Percentiles rank a stretch among this genome's conserved stretches.
Evolutionary conservation across 2,888 invertebrate species (phyloP).

Genomic region (Furcula furcula): DNA sequence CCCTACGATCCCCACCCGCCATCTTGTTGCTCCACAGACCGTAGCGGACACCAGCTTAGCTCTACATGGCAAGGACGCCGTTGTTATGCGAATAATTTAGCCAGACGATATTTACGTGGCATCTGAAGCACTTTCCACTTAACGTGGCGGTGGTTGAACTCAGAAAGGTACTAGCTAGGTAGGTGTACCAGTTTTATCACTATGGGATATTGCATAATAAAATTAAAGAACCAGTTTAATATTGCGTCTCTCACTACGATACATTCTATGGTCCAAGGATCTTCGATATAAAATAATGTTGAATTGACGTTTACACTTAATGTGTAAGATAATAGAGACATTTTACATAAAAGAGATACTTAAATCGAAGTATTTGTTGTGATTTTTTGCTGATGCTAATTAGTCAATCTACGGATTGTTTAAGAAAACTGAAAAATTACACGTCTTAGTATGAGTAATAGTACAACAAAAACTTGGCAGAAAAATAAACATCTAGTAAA

Average conservation of each 20-base stretch:
- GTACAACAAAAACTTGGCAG: too few relatives aligned
- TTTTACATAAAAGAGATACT: too few relatives aligned
- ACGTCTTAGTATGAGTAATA: too few relatives aligned
- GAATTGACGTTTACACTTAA: too few relatives aligned
- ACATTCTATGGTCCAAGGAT: slow-evolving; percentile 31
- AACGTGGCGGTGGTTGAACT: slow-evolving; percentile 33
- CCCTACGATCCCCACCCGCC: slow-evolving; percentile 59
- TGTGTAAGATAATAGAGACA: too few relatives aligned
- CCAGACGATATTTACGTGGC: slow-evolving; percentile 25
- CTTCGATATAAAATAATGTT: too few relatives aligned
- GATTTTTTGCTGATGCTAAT: too few relatives aligned
- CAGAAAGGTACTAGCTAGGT: slow-evolving; percentile 7
- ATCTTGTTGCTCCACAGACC: slow-evolving; percentile 67
- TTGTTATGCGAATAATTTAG: slow-evolving; percentile 36
- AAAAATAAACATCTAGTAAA: too few relatives aligned
- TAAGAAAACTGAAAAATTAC: too few relatives aligned
- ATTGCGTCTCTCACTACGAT: slow-evolving; percentile 39
- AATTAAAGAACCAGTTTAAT: slow-evolving; percentile 43
- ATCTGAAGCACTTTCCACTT: slow-evolving; percentile 26
- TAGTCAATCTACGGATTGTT: too few relatives aligned
- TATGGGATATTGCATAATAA: slow-evolving; percentile 45
- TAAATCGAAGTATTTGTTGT: too few relatives aligned
- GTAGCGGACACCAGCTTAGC: slow-evolving; percentile 49
- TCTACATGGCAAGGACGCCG: slow-evolving; percentile 56
- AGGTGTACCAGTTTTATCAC: slow-evolving; percentile 24